phyloP scores from a whole-genome alignment of 2,113 vertebrate genomes.

The Oreochromis niloticus region DNA sequence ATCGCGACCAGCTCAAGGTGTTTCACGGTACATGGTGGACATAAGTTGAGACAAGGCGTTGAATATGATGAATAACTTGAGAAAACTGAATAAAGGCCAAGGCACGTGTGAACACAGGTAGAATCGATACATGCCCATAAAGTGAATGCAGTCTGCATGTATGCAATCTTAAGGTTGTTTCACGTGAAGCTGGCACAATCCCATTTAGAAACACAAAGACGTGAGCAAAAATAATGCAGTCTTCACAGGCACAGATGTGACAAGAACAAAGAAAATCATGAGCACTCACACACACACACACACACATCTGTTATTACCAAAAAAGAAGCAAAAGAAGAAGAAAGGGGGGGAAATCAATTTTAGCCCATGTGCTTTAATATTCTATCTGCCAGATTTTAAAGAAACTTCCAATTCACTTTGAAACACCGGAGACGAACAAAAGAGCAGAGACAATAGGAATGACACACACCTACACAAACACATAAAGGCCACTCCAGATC shows the following conservation, averaged over 20 bases:
- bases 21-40: constrained; percentile 42
- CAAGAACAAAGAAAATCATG: background rate
- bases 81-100: background rate
- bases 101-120: background rate
- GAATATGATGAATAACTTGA: constrained; percentile 45
- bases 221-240: background rate
- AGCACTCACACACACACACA: background rate
- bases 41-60: constrained; percentile 27
- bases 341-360: background rate
- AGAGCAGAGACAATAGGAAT: background rate
- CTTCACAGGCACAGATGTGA: background rate
- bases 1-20: constrained; percentile 43
- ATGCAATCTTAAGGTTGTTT: background rate
- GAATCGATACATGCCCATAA: background rate
- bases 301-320: background rate
- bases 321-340: background rate
- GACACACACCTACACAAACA: background rate
- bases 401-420: background rate
- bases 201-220: background rate
- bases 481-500: background rate
- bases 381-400: background rate
- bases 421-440: background rate
- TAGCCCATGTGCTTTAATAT: constrained; percentile 17
- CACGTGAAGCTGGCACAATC: background rate
- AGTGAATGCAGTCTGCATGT: background rate